Conservation (phyloP, 2,113 vertebrate species). For the Sprattus sprattus region DNA sequence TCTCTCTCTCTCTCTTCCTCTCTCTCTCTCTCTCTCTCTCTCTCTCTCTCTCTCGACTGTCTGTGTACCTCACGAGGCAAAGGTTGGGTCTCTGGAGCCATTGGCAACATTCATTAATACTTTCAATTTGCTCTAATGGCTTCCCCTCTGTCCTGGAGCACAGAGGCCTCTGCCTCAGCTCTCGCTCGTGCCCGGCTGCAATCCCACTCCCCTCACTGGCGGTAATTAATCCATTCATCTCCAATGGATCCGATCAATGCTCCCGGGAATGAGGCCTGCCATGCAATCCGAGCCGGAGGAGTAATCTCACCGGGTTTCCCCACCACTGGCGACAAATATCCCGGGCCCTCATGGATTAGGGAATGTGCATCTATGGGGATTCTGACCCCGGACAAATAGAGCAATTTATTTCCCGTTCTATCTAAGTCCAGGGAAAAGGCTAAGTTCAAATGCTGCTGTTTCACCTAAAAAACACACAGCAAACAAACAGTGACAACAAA, state of each 20-base stretch:
- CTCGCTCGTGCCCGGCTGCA: conserved; percentile 59
- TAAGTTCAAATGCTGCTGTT: not conserved
- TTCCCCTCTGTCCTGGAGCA: conserved; percentile 64
- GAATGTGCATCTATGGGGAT: not conserved
- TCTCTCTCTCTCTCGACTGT: not conserved
- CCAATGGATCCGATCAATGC: conserved; percentile 69
- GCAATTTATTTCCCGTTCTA: not conserved
- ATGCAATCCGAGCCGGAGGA: conserved; percentile 42
- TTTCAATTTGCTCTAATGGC: conserved; percentile 77
- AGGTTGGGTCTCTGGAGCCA: conserved; percentile 40
- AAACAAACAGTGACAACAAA: not conserved
- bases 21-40: not conserved
- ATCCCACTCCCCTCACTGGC: conserved; percentile 62
- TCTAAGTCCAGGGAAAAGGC: not conserved
- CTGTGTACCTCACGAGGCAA: not conserved
- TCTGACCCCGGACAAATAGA: conserved; percentile 2
- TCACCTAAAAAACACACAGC: not conserved
- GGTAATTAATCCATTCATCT: conserved; percentile 81
- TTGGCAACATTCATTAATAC: conserved; percentile 76
- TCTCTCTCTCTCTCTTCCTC: not conserved
- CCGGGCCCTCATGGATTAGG: not conserved
- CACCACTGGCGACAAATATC: not conserved
- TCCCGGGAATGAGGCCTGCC: conserved; percentile 56
- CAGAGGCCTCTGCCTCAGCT: conserved; percentile 1
- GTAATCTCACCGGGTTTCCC: not conserved